These are phyloP conservation scores for Gymnocephalus cernua DNA, from an alignment of 2,113 vertebrate genomes.

Conservation along the genomic window DNA sequence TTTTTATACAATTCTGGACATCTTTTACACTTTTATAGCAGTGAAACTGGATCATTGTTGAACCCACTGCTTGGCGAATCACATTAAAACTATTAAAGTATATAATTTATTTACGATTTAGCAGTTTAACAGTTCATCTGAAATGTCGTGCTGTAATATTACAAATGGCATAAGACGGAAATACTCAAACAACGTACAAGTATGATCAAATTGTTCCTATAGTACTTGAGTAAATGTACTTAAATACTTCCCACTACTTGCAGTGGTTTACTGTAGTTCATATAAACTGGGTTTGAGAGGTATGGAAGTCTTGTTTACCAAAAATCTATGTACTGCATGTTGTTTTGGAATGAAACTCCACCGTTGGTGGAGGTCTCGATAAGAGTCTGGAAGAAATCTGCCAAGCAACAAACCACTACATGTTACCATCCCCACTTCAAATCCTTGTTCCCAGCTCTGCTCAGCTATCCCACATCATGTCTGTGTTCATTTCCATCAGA, in stretches of 20 bases:
- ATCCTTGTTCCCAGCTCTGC: constrained; percentile 45
- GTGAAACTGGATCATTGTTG: background rate
- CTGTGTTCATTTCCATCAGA: constrained; percentile 67
- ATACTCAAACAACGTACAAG: background rate
- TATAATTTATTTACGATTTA: background rate
- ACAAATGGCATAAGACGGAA: background rate
- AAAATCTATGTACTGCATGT: background rate
- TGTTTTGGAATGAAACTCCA: constrained; percentile 9
- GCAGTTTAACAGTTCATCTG: background rate
- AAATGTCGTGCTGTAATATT: background rate
- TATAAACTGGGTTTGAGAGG: background rate
- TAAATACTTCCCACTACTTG: background rate
- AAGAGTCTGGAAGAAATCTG: background rate
- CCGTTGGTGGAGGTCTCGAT: background rate
- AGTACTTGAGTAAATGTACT: no score
- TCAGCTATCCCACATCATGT: constrained; percentile 53
- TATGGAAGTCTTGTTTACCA: background rate
- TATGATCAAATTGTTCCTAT: no score
- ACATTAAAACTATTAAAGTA: background rate
- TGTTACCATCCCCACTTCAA: constrained; percentile 30
- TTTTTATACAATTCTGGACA: background rate
- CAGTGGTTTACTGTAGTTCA: background rate
- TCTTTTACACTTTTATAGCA: background rate
- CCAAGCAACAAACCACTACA: background rate
- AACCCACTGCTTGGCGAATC: background rate